Conservation (phyloP, 2,888 invertebrate species). For the Oeneis ivallda region DNA sequence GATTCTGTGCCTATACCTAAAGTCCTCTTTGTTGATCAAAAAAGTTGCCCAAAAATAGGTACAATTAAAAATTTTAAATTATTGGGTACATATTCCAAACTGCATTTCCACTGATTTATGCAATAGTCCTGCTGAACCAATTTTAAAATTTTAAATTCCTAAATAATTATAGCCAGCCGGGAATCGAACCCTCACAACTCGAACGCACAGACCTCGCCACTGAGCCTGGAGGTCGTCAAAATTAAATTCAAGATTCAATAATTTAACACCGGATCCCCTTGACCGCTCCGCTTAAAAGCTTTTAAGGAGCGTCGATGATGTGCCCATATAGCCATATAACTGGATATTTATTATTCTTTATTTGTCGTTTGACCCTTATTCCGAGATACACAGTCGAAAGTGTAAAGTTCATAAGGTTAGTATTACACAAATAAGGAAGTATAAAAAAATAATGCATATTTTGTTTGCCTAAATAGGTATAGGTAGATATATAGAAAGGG, state of each 20-base stretch:
- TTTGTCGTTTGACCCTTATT: slow-evolving; percentile 31
- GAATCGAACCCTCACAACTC: no score
- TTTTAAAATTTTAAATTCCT: no score
- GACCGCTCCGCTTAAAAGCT: slow-evolving; percentile 30
- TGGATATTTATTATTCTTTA: slow-evolving; percentile 16
- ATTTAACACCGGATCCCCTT: slow-evolving; percentile 30
- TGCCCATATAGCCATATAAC: slow-evolving; percentile 13
- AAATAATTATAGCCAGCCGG: no score
- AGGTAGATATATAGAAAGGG: background rate
- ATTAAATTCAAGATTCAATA: slow-evolving; percentile 13
- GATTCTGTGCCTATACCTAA: no score
- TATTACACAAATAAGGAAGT: slow-evolving; percentile 15
- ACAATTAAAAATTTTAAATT: no score
- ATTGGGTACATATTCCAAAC: no score
- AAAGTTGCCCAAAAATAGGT: no score
- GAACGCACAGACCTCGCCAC: background rate
- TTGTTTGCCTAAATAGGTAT: background rate
- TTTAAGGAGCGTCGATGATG: slow-evolving; percentile 24
- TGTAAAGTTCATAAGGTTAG: slow-evolving; percentile 23
- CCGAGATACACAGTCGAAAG: slow-evolving; percentile 22
- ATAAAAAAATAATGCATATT: background rate
- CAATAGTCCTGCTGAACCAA: no score
- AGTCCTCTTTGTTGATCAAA: no score
- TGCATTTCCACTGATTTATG: no score
- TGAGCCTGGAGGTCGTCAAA: background rate